Percentiles rank a stretch among this genome's conserved stretches.
These are phyloP conservation scores for Scarus forsteni DNA, from an alignment of 2,797 vertebrate genomes.

Conservation along the genomic window DNA sequence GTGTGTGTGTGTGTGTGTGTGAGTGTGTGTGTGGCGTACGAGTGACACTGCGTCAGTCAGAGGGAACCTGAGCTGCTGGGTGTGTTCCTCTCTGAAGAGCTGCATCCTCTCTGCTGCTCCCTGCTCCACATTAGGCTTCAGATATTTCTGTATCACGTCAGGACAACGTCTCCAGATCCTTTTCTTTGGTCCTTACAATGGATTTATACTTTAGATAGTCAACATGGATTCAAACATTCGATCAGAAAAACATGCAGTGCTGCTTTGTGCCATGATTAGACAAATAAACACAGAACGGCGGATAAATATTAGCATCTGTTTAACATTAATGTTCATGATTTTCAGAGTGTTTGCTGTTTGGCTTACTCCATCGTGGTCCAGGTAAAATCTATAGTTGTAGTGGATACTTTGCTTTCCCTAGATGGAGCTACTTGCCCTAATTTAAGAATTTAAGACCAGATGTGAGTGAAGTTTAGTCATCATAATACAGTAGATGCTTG, in stretches of 20 bases:
- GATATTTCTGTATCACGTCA: neutral
- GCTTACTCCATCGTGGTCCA: neutral
- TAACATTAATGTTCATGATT: too few relatives aligned
- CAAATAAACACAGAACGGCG: neutral
- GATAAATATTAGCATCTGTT: too few relatives aligned
- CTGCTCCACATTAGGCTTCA: conserved; percentile 1
- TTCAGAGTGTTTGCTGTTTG: neutral
- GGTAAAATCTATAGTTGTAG: neutral
- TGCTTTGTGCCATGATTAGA: neutral
- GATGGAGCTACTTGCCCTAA: neutral
- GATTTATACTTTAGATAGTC: neutral
- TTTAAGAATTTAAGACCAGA: too few relatives aligned
- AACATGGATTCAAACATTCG: too few relatives aligned
- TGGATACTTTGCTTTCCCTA: neutral
- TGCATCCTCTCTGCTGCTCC: conserved; percentile 10
- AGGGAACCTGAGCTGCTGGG: conserved; percentile 51
- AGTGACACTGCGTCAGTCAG: conserved; percentile 57
- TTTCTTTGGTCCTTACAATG: neutral
- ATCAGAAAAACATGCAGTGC: neutral
- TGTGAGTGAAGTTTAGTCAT: too few relatives aligned
- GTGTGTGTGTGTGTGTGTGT: neutral
- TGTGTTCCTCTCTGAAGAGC: conserved; percentile 33
- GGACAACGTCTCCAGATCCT: neutral
- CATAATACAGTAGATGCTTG: too few relatives aligned
- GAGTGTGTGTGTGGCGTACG: neutral